Base-by-base conservation (phyloP, 2,113 vertebrate species). In the Ifrita kowaldi region DNA sequence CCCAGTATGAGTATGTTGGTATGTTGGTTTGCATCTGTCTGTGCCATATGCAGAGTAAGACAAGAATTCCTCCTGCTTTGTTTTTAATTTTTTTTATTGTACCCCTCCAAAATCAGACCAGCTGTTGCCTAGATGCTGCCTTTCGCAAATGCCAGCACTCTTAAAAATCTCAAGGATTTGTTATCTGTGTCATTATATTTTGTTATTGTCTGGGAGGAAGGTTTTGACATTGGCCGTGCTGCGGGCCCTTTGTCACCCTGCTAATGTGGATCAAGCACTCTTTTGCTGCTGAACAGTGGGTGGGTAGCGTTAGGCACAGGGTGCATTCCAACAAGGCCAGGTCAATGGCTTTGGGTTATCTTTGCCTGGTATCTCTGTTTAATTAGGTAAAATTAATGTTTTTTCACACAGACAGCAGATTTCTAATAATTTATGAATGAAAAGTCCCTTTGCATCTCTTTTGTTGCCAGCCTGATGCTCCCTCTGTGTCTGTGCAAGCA, bases 21-120 rank as follows among this genome's bases (percentile, higher is more conserved):
- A 49, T 89, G 56, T 90, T 86, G 63, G 81, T 97, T 96, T 96
- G 63, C 89, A 80, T 96, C 88, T 97, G 76, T 97, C 85, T 93
- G 77, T 87, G 89, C 91, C 96, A 96, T 78, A 55, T 91, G 78
- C 83, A 93, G 90, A 60, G 59, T 81, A 84, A 95, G 69, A 73
- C 80, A 71, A 95, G 75, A 89, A 63, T 77, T 96, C 67, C 33
- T 91, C 69, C 69, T 89, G 32, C 47, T 76, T 95, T 89, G 57
- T 87, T 89, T 74, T 65, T 44, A 24, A 65, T 62, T 93, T 94
- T 95, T 95, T 92, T 96, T 93, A 95, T 94, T 87, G 67, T 89
- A 68, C 93, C 93, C 16, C 87, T 94, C 87, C 97, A 84, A 81
- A 94, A 59, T 92, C 68, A 94, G 79, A 79, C 82, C 94, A 96